These are phyloP conservation scores for Anadara kagoshimensis DNA, from an alignment of 1,140 invertebrate genomes.

Conservation along the genomic window DNA sequence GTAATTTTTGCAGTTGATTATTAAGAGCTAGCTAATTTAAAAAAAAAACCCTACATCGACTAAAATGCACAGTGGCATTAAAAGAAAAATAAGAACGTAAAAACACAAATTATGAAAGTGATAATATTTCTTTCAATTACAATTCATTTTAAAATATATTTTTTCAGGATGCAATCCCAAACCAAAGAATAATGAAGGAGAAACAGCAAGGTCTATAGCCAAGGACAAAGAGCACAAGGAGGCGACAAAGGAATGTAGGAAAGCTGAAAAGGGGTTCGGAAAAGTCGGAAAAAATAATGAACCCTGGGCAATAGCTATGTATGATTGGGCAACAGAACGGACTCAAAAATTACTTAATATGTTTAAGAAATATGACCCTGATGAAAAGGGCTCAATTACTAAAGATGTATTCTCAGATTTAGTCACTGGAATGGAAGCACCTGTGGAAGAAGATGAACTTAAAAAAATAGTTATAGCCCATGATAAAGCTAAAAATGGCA, in stretches of 20 bases:
- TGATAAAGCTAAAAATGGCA: slow-evolving; percentile 67
- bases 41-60: too few species aligned
- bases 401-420: slow-evolving; percentile 66
- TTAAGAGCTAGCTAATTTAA: too few species aligned
- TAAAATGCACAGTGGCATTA: too few species aligned
- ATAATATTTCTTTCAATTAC: too few species aligned
- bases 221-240: slow-evolving; percentile 73
- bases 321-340: slow-evolving; percentile 70
- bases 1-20: too few species aligned
- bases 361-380: slow-evolving; percentile 66
- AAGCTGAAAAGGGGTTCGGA: slow-evolving; percentile 72
- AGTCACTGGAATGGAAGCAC: slow-evolving; percentile 58
- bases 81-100: too few species aligned
- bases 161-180: slow-evolving; percentile 73
- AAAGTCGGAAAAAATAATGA: slow-evolving; percentile 72
- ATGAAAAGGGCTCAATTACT: slow-evolving; percentile 61
- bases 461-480: slow-evolving; percentile 60
- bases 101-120: too few species aligned
- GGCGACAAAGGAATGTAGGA: slow-evolving; percentile 69
- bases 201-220: slow-evolving; percentile 66
- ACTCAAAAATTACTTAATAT: slow-evolving; percentile 61
- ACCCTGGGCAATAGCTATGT: slow-evolving; percentile 70
- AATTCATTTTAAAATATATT: too few species aligned
- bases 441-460: slow-evolving; percentile 66
- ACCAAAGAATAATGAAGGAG: slow-evolving; percentile 72